Conservation (phyloP, 2,797 vertebrate genomes). For the Otus scops region DNA sequence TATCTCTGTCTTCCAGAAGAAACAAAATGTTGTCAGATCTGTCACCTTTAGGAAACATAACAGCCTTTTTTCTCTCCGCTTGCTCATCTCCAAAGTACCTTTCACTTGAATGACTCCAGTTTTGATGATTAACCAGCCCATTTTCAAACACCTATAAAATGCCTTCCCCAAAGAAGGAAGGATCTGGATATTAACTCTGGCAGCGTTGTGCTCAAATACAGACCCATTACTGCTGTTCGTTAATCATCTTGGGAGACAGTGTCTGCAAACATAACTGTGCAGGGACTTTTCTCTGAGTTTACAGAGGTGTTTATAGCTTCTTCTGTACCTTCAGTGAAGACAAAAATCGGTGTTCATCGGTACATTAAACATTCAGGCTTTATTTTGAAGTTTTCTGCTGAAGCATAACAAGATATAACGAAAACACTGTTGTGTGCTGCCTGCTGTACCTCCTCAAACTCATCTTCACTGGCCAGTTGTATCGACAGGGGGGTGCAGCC, state of each 20-base stretch:
- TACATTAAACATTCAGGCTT: neutral
- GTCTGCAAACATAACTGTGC: neutral
- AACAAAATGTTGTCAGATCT: neutral
- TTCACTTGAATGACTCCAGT: neutral
- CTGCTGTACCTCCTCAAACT: neutral
- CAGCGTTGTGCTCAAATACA: neutral
- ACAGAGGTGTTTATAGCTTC: neutral
- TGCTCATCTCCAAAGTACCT: neutral
- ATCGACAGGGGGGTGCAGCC: neutral
- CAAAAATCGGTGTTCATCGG: neutral
- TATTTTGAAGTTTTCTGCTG: neutral
- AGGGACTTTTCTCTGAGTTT: neutral
- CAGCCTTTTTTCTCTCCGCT: neutral
- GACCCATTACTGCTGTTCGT: neutral
- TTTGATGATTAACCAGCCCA: slow-evolving; percentile 43
- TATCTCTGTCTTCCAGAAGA: neutral
- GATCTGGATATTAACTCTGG: slow-evolving; percentile 8
- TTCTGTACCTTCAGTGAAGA: neutral
- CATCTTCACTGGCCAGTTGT: neutral
- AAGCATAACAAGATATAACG: neutral
- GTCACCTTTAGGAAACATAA: neutral
- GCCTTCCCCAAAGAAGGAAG: neutral
- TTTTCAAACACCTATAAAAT: slow-evolving; percentile 24
- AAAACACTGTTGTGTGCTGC: neutral
- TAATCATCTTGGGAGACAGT: neutral